Percentiles rank a stretch among this genome's conserved stretches.
phyloP scores from a whole-genome alignment of 2,797 vertebrate species.

The Dipus sagitta region DNA sequence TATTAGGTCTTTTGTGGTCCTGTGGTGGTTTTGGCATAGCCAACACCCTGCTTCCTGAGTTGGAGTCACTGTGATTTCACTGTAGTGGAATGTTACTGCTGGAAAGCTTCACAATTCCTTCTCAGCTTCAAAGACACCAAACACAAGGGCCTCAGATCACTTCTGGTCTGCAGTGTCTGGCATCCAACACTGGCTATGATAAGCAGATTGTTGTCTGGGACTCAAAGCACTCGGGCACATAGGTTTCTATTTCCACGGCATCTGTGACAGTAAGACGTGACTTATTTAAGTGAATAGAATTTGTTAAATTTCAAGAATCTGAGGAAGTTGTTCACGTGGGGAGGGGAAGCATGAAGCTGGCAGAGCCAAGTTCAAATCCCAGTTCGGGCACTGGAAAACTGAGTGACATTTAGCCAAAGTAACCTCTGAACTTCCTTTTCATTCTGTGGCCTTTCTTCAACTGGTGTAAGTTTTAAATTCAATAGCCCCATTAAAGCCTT shows the following conservation, averaged over 20 bases:
- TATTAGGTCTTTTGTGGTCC: constrained; percentile 36
- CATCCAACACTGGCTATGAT: background rate
- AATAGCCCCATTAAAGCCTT: constrained; percentile 43
- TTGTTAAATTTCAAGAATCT: constrained; percentile 16
- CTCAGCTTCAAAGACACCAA: constrained; percentile 22
- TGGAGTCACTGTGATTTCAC: constrained; percentile 18
- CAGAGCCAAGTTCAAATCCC: constrained; percentile 45
- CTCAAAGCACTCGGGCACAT: background rate
- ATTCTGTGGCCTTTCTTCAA: background rate
- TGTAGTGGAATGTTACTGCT: background rate
- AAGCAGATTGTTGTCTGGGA: background rate
- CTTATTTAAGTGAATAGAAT: constrained; percentile 33
- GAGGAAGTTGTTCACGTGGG: background rate
- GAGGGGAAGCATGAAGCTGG: background rate
- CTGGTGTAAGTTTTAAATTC: background rate
- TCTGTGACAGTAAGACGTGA: background rate
- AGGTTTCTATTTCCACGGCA: background rate
- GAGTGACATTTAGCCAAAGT: background rate
- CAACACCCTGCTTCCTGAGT: constrained; percentile 48
- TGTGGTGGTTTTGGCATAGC: constrained; percentile 29
- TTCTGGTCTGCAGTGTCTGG: background rate
- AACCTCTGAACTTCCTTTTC: background rate
- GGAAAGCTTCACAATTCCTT: background rate
- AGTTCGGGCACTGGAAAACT: background rate
- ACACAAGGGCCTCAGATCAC: background rate